A percentile compares a stretch with the other conserved stretches of the same genome.
phyloP scores from a whole-genome alignment of 2,113 vertebrate species.

The Pithys albifrons region DNA sequence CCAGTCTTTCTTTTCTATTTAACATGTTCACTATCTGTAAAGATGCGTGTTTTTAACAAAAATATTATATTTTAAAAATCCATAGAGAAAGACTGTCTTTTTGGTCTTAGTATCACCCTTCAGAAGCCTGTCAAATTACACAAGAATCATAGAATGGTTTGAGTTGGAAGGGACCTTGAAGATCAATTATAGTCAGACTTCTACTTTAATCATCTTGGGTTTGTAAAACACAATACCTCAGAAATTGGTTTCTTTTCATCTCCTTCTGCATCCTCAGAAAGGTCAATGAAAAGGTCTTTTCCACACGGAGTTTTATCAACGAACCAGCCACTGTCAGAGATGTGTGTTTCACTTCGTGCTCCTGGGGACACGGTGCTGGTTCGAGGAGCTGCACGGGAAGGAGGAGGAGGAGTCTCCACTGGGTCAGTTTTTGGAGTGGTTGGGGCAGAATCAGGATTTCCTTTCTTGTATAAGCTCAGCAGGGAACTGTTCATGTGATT shows the following conservation, averaged over 20 bases:
- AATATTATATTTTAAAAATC: not conserved
- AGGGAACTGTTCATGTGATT: constrained; percentile 94
- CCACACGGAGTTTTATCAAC: constrained; percentile 79
- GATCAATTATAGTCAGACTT: not conserved
- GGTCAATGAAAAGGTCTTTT: constrained; percentile 77
- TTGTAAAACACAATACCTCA: constrained; percentile 60
- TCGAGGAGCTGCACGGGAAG: not conserved
- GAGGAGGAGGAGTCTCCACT: not conserved
- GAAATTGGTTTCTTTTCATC: constrained; percentile 1
- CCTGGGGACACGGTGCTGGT: not conserved
- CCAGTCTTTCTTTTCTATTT: not conserved
- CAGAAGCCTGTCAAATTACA: not conserved
- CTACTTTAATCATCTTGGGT: not conserved
- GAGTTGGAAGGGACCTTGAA: not conserved
- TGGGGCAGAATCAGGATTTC: constrained; percentile 66
- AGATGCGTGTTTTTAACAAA: not conserved
- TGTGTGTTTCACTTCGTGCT: not conserved
- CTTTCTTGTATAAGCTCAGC: constrained; percentile 87
- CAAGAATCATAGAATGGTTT: not conserved
- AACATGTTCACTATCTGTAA: not conserved
- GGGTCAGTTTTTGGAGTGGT: constrained; percentile 50
- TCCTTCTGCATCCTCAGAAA: constrained; percentile 76
- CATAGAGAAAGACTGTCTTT: not conserved
- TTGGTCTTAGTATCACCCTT: not conserved
- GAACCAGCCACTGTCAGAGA: constrained; percentile 82